A percentile compares a stretch with the other conserved stretches of the same genome.
These are phyloP conservation scores for Xanthorhoe designata DNA, from an alignment of 2,888 invertebrate species.

Conservation along the genomic window DNA sequence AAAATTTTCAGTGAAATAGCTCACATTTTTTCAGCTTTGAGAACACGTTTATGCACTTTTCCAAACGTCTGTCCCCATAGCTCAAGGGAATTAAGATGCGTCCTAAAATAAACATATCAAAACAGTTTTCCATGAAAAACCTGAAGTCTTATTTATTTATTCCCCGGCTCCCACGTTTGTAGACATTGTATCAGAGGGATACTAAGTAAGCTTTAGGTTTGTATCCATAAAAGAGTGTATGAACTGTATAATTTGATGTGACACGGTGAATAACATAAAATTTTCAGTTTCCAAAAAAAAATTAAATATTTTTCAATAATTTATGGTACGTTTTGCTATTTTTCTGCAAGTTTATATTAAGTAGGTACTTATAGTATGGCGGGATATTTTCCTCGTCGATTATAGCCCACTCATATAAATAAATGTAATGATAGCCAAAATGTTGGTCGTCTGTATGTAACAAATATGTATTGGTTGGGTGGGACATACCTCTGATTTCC, in stretches of 20 bases:
- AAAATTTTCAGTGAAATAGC: background rate
- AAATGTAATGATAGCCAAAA: too few relatives aligned
- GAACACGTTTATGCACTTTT: constrained; percentile 24
- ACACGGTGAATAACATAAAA: background rate
- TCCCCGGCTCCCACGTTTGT: constrained; percentile 14
- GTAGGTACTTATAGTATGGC: too few relatives aligned
- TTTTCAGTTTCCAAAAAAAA: background rate
- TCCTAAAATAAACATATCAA: constrained; percentile 26
- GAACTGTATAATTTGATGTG: background rate
- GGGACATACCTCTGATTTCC: too few relatives aligned
- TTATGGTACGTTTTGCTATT: too few relatives aligned
- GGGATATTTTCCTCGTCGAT: too few relatives aligned
- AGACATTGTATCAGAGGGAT: constrained; percentile 9
- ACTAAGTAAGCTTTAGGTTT: constrained; percentile 2
- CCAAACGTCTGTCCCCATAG: constrained; percentile 3
- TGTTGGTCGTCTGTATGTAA: too few relatives aligned
- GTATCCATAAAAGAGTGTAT: background rate
- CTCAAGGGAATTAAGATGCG: constrained; percentile 12
- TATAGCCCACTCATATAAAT: too few relatives aligned
- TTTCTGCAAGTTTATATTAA: too few relatives aligned
- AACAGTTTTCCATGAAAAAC: constrained; percentile 12
- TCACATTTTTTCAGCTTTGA: background rate
- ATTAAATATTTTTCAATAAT: too few relatives aligned
- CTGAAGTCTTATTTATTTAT: constrained; percentile 7
- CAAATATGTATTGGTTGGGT: too few relatives aligned